Evolutionary conservation across 2,888 invertebrate genomes (phyloP).

Genomic region (Oscheius sp.): DNA sequence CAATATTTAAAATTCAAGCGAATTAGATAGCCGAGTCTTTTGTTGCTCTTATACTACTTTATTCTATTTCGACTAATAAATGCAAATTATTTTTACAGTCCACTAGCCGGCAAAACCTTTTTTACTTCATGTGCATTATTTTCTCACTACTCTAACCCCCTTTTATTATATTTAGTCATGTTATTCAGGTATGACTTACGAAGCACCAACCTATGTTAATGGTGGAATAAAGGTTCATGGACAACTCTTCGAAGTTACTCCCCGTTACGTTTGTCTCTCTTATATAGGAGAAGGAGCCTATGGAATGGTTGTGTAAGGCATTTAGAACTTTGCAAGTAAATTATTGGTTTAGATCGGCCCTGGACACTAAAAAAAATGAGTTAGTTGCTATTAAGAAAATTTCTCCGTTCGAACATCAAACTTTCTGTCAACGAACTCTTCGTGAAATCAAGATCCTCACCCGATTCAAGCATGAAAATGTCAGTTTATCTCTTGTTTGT

Average conservation of each 20-base stretch:
- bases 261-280: slow-evolving; percentile 89
- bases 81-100: too few relatives aligned
- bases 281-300: slow-evolving; percentile 99
- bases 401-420: slow-evolving; percentile 99
- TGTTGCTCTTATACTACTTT: too few relatives aligned
- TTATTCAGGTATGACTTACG: too few relatives aligned
- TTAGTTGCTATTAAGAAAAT: slow-evolving; percentile 99
- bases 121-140: too few relatives aligned
- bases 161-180: too few relatives aligned
- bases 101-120: too few relatives aligned
- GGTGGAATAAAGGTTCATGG: slow-evolving; percentile 68
- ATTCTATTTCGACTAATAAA: too few relatives aligned
- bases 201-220: too few relatives aligned
- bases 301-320: slow-evolving; percentile 98
- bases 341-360: slow-evolving; percentile 43
- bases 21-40: too few relatives aligned
- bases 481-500: too few relatives aligned
- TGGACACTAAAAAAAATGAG: slow-evolving; percentile 74
- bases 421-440: slow-evolving; percentile 97
- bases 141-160: too few relatives aligned
- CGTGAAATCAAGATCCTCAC: slow-evolving; percentile 99
- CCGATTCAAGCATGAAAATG: slow-evolving; percentile 99
- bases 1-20: too few relatives aligned
- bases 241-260: slow-evolving; percentile 79
- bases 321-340: not conserved